Conservation (phyloP, 2,113 vertebrate genomes). For the Progne subis region DNA sequence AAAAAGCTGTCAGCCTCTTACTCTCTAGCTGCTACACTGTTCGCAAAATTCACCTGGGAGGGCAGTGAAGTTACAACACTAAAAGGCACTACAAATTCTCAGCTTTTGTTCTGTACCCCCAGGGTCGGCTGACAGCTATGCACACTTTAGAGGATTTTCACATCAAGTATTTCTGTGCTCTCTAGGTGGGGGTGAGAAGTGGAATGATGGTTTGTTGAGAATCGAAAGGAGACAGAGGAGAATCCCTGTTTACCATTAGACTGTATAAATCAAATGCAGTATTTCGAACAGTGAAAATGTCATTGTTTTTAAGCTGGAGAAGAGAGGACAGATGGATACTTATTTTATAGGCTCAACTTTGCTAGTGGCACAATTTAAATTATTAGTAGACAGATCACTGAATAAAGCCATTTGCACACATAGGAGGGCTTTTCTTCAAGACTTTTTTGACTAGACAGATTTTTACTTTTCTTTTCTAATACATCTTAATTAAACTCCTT, state of each 20-base stretch:
- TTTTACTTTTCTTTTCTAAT: neutral
- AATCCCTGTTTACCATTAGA: neutral
- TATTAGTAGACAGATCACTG: neutral
- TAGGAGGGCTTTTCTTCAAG: neutral
- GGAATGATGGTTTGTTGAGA: neutral
- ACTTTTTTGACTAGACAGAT: neutral
- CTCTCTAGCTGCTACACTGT: neutral
- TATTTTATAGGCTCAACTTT: neutral
- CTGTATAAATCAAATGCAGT: neutral
- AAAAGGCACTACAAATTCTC: neutral
- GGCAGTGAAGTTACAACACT: neutral
- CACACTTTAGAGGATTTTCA: neutral
- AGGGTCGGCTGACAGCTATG: neutral
- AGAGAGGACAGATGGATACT: neutral
- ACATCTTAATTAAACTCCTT: neutral
- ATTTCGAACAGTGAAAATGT: neutral
- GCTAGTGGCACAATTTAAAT: neutral
- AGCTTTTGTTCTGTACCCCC: neutral
- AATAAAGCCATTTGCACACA: neutral
- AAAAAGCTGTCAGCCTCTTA: neutral
- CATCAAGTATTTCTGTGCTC: neutral
- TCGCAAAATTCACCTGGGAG: constrained; percentile 22
- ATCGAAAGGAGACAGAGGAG: neutral
- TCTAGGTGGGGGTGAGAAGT: neutral
- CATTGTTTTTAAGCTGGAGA: neutral